These are phyloP conservation scores for Tringa solitaria DNA, from an alignment of 2,113 vertebrate genomes.

Conservation along the genomic window DNA sequence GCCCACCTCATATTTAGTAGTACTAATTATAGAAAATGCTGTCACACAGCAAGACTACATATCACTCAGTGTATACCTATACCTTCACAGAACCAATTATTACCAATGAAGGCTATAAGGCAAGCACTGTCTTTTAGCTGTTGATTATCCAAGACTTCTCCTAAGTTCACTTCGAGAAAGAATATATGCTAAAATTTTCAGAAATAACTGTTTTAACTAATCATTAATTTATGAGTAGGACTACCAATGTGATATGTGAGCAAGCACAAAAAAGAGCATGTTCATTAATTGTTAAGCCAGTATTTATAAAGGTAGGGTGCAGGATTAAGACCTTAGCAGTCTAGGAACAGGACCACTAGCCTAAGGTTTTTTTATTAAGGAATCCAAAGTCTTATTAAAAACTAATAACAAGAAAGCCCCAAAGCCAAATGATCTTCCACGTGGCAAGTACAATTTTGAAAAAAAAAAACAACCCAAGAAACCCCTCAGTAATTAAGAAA, in stretches of 20 bases:
- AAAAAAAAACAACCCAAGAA: not conserved
- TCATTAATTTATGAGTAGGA: not conserved
- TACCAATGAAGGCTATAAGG: not conserved
- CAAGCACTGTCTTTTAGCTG: not conserved
- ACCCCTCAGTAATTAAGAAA: not conserved
- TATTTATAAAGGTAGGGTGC: not conserved
- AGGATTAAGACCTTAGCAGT: not conserved
- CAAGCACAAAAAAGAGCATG: not conserved
- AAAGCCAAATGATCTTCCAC: not conserved
- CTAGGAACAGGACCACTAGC: not conserved
- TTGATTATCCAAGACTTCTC: not conserved
- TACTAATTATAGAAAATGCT: constrained; percentile 75
- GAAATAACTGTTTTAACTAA: not conserved
- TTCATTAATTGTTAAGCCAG: not conserved
- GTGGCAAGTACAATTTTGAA: not conserved
- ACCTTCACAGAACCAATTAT: not conserved
- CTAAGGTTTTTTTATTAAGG: not conserved
- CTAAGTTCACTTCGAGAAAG: not conserved
- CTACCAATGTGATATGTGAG: not conserved
- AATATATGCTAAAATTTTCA: not conserved
- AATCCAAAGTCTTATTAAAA: not conserved
- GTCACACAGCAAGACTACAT: constrained; percentile 3
- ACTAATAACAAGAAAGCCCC: not conserved
- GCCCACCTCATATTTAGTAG: constrained; percentile 50
- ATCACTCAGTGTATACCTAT: constrained; percentile 12